phyloP scores from a whole-genome alignment of 1,140 invertebrate genomes.

The Laodelphax striatellus region DNA sequence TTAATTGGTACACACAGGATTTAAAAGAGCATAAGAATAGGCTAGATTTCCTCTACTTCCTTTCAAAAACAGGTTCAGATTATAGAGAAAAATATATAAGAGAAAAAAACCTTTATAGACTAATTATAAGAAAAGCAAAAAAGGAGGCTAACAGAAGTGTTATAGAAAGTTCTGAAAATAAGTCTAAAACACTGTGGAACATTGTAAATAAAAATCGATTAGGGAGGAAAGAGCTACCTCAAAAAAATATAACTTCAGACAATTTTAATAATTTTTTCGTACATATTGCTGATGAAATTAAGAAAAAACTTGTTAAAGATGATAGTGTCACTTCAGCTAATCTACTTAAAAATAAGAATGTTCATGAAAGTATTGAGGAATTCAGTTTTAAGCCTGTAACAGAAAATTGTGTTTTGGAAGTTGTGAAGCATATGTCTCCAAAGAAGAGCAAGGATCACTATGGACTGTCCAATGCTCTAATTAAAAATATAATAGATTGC shows the following conservation, averaged over 20 bases:
- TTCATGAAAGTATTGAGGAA: background rate
- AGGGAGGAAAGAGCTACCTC: background rate
- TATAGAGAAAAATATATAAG: background rate
- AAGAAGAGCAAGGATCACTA: conserved; percentile 3
- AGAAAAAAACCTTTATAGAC: background rate
- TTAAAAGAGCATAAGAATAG: background rate
- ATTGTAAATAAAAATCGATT: conserved; percentile 5
- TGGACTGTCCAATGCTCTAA: background rate
- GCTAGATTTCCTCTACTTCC: background rate
- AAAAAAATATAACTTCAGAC: background rate
- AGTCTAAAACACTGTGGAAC: background rate
- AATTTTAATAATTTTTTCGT: conserved; percentile 9
- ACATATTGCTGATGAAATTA: conserved; percentile 11
- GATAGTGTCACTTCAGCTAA: conserved; percentile 2
- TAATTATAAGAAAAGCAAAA: background rate
- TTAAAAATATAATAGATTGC: background rate
- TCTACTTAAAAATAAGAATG: background rate
- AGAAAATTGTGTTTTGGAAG: conserved; percentile 1
- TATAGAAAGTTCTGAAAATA: conserved; percentile 4
- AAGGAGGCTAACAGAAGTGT: conserved; percentile 1
- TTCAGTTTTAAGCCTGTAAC: conserved; percentile 4
- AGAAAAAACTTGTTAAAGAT: conserved; percentile 11
- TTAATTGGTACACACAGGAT: too few species aligned
- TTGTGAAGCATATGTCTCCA: conserved; percentile 2
- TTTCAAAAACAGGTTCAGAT: background rate